Evolutionary conservation across 2,888 invertebrate genomes (phyloP), one percentile per base, ranked within the genome.

Genomic region (Epinotia bilunana): DNA sequence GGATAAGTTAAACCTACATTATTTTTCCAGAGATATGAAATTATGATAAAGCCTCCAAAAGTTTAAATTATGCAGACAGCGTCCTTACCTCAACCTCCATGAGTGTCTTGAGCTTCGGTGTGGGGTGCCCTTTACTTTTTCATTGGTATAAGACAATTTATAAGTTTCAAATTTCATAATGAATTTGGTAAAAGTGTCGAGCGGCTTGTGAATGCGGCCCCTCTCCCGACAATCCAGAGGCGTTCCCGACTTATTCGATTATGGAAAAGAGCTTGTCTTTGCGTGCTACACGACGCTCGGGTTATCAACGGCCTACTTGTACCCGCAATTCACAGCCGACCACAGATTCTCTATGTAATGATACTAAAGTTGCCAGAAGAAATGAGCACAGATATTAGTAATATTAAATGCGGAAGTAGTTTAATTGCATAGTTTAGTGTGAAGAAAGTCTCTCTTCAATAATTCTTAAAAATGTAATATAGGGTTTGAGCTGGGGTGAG

Each of bases 221-320:
- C 71, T 74, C 77, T 65, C 70, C 69, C 65, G 76, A 78, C 79
- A 80, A 83, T 80, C 79, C 78, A 72, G 68, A 43, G 77, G 80
- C 73, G 80, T 76, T 78, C 78, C 72, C 74, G 80, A 80, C 79
- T 86, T 82, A 87, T 87, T 87, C 81, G 84, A 86, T 86, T 86
- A 87, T 85, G 83, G 83, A 84, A 84, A 86, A 83, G 53, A 74
- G 74, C 74, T 70, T 70, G 74, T 74, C 60, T 64, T 64, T 64
- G 39, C 64, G 63, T 70, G 46, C 57, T 58, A 60, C 63, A 63
- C 39, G 69, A 74, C 58, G 64, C 64, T 69, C 58, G 7, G 49
- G 58, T 70, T 74, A 74, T 74, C 64, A 64, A 58, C 43, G 13
- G 28, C 60, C 60, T 61, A 61, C n/a, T 61, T 28, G 23, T 58